phyloP scores from a whole-genome alignment of 1,140 invertebrate genomes.

The Dendroctonus valens region DNA sequence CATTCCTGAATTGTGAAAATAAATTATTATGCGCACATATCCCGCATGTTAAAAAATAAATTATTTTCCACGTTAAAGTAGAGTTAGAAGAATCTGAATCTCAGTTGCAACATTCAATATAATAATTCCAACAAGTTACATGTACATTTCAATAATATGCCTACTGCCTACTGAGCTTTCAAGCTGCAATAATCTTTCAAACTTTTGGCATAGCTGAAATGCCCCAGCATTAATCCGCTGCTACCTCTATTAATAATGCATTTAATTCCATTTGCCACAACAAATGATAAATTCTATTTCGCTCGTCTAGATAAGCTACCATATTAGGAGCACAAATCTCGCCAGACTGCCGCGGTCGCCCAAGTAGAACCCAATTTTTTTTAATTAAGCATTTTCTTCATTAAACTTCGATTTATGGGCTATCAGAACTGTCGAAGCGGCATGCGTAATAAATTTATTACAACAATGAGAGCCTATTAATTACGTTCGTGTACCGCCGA shows the following conservation, averaged over 20 bases:
- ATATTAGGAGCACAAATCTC: conserved; percentile 18
- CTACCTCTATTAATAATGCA: background rate
- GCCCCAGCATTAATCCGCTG: too few species aligned
- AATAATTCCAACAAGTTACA: too few species aligned
- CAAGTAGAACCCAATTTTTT: conserved; percentile 23
- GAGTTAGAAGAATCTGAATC: too few species aligned
- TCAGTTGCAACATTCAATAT: too few species aligned
- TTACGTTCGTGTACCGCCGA: conserved; percentile 22
- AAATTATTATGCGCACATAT: too few species aligned
- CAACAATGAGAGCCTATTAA: conserved; percentile 25
- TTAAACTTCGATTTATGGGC: conserved; percentile 25
- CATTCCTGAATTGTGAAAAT: too few species aligned
- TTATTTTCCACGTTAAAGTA: too few species aligned
- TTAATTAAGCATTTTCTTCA: conserved; percentile 28
- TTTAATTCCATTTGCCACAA: conserved; percentile 12
- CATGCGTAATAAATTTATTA: conserved; percentile 30
- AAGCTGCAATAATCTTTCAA: too few species aligned
- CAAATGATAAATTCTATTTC: conserved; percentile 16
- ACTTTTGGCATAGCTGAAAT: too few species aligned
- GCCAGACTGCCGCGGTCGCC: conserved; percentile 10
- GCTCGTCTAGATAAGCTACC: conserved; percentile 15
- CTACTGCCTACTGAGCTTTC: too few species aligned
- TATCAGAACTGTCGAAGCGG: conserved; percentile 21
- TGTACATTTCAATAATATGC: too few species aligned
- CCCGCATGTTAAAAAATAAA: too few species aligned